Evolutionary conservation across 2,888 invertebrate genomes (phyloP).

Genomic region (Sphaeridia pumilis): DNA sequence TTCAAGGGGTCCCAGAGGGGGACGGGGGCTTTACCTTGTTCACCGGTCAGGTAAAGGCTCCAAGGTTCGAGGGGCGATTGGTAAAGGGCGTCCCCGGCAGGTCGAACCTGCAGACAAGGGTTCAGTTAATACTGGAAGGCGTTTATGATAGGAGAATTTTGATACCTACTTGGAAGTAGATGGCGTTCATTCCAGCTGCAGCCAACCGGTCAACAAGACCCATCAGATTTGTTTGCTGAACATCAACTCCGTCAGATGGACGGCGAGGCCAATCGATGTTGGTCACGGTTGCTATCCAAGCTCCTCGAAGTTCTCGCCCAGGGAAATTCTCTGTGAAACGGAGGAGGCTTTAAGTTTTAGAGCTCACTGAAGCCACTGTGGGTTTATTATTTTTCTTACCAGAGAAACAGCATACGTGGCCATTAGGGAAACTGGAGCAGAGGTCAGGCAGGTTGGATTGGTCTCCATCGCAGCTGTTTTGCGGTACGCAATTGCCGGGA

Average conservation of each 20-base stretch:
- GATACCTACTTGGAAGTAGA: conserved; percentile 27
- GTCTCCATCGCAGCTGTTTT: conserved; percentile 9
- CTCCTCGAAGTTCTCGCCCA: conserved; percentile 24
- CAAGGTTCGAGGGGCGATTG: conserved; percentile 28
- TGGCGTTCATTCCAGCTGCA: conserved; percentile 22
- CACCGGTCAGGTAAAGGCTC: conserved; percentile 28
- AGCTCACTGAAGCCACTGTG: not conserved
- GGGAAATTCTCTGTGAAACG: conserved; percentile 21
- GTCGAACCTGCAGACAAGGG: conserved; percentile 17
- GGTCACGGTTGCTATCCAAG: conserved; percentile 28
- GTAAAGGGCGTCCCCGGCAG: conserved; percentile 30
- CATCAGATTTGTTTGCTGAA: conserved; percentile 18
- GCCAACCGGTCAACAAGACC: conserved; percentile 18
- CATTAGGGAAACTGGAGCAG: conserved; percentile 20
- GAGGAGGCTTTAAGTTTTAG: not conserved
- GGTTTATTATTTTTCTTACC: conserved; percentile 15
- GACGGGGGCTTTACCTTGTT: conserved; percentile 21
- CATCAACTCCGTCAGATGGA: conserved; percentile 14
- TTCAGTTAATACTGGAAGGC: not conserved
- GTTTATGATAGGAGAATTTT: not conserved
- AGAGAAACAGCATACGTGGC: conserved; percentile 22
- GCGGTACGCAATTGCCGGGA: conserved; percentile 21
- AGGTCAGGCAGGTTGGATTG: not conserved
- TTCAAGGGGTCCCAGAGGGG: conserved; percentile 28
- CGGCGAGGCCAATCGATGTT: conserved; percentile 31